phyloP scores from a whole-genome alignment of 2,888 invertebrate genomes.

The Apamea crenata region DNA sequence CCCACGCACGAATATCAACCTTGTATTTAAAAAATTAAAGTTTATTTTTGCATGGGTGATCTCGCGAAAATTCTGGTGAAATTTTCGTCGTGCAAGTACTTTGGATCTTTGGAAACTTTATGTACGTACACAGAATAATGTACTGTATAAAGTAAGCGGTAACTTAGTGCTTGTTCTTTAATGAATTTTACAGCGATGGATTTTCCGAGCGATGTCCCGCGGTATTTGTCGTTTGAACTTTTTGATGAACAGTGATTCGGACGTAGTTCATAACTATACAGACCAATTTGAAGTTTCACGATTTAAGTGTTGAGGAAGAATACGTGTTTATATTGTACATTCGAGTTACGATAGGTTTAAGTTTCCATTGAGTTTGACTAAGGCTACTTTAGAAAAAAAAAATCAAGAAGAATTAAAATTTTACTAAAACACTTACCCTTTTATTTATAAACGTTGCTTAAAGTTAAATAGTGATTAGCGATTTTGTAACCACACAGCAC shows the following conservation, averaged over 20 bases:
- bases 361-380: constrained; percentile 1
- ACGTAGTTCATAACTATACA: constrained; percentile 34
- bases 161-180: constrained; percentile 72
- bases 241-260: constrained; percentile 47
- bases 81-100: constrained; percentile 79
- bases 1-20: constrained; percentile 61
- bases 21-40: constrained; percentile 56
- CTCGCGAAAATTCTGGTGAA: constrained; percentile 71
- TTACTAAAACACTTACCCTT: not conserved
- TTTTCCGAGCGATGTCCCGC: constrained; percentile 57
- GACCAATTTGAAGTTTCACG: constrained; percentile 51
- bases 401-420: not conserved
- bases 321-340: constrained; percentile 36
- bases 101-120: constrained; percentile 81
- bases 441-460: not conserved
- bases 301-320: constrained; percentile 32
- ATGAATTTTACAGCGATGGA: constrained; percentile 77
- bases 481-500: not conserved
- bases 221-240: constrained; percentile 49
- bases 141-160: constrained; percentile 74
- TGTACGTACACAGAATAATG: constrained; percentile 78
- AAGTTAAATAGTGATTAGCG: not conserved
- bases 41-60: constrained; percentile 57
- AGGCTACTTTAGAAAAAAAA: not conserved
- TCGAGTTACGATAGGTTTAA: not conserved